Base-by-base conservation (phyloP, 2,888 invertebrate species). In the Polylopha cassiicola region DNA sequence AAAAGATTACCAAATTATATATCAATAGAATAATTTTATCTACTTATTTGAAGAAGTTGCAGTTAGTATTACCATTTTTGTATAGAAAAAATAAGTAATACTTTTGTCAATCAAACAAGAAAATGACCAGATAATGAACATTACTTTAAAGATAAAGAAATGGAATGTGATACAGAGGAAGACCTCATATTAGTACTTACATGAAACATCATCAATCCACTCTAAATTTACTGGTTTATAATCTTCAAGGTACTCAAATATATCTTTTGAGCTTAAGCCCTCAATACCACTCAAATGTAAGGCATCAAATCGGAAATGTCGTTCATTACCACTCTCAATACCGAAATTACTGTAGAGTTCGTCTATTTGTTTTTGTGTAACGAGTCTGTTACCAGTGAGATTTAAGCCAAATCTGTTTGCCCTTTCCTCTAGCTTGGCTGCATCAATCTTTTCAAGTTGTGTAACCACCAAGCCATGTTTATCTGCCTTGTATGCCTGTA, bases 131-230 rank as follows among this genome's bases (percentile, higher is more conserved):
- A n/a, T n/a, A n/a, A n/a, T n/a, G n/a, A n/a, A n/a, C n/a, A n/a
- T n/a, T n/a, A n/a, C n/a, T n/a, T n/a, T n/a, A n/a, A n/a, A n/a
- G n/a, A n/a, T n/a, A n/a, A n/a, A n/a, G n/a, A n/a, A n/a, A n/a
- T n/a, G n/a, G n/a, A n/a, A n/a, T n/a, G n/a, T n/a, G n/a, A n/a
- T n/a, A 15, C n/a, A n/a, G n/a, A n/a, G n/a, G n/a, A n/a, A n/a
- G n/a, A n/a, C n/a, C n/a, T n/a, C n/a, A n/a, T n/a, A n/a, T 15
- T 21, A 29, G 11, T 46, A 74, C 88, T 86, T 80, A 91, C 95
- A 95, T 55, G 92, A 91, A 50, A 87, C 79, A 62, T 93, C 91
- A 77, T 92, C 91, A 42, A 95, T 89, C 93, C 94, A 94, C 75
- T 95, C 95, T 32, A 95, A 86, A 5, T 89, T 89, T 6, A 89